phyloP scores from a whole-genome alignment of 1,140 invertebrate species.

The Drosophila sp. region DNA sequence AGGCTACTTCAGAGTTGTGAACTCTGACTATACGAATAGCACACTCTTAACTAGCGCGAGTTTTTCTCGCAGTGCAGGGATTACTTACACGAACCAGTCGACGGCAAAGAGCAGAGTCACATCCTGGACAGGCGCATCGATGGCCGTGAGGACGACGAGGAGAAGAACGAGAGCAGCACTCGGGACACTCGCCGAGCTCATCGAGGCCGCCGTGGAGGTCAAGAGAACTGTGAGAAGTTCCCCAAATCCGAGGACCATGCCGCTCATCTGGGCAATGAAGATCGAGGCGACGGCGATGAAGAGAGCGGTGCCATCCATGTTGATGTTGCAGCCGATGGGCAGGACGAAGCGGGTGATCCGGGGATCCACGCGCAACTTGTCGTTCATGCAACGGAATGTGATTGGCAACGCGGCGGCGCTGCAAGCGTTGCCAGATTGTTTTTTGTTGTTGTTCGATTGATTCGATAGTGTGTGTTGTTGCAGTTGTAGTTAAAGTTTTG shows the following conservation, averaged over 20 bases:
- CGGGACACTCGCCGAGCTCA: slow-evolving; percentile 96
- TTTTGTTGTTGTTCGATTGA: background rate
- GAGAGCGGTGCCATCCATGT: slow-evolving; percentile 97
- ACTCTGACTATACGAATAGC: too few species aligned
- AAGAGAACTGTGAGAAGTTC: slow-evolving; percentile 93
- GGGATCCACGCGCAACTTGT: slow-evolving; percentile 94
- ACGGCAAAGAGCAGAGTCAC: slow-evolving; percentile 94
- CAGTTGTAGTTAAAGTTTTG: slow-evolving; percentile 17
- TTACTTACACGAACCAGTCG: slow-evolving; percentile 95
- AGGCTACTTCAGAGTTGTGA: too few species aligned
- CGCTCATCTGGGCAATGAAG: slow-evolving; percentile 97
- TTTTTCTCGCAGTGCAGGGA: background rate
- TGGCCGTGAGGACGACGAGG: slow-evolving; percentile 93
- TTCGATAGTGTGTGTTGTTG: slow-evolving; percentile 39
- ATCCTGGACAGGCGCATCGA: slow-evolving; percentile 92
- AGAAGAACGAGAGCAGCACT: slow-evolving; percentile 96
- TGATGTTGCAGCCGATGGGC: slow-evolving; percentile 96
- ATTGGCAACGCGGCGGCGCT: slow-evolving; percentile 97
- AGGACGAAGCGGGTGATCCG: slow-evolving; percentile 96
- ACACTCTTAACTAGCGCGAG: too few species aligned
- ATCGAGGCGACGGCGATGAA: slow-evolving; percentile 95
- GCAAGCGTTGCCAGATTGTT: slow-evolving; percentile 49
- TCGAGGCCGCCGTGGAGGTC: slow-evolving; percentile 95
- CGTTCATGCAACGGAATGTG: slow-evolving; percentile 97
- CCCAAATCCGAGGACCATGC: slow-evolving; percentile 90